phyloP scores from a whole-genome alignment of 2,888 invertebrate species.

The Lordiphosa fenestrarum region DNA sequence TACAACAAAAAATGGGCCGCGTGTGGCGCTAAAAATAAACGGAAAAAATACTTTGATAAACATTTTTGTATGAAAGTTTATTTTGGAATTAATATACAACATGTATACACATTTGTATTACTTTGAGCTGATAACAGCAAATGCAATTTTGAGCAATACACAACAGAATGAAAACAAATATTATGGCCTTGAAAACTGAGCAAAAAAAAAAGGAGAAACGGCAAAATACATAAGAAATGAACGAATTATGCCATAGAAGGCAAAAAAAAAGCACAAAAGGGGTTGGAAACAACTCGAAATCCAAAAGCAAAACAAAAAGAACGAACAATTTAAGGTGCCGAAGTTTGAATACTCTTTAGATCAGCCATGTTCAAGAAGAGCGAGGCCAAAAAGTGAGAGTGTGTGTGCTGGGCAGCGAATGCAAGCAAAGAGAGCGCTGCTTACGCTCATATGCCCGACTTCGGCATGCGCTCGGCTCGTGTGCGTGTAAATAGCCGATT shows the following conservation, averaged over 20 bases:
- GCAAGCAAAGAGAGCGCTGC: too few relatives aligned
- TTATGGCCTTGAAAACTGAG: slow-evolving; percentile 61
- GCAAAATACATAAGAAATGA: slow-evolving; percentile 22
- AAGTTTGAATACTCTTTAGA: too few relatives aligned
- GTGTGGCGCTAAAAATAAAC: slow-evolving; percentile 61
- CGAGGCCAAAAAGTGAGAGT: too few relatives aligned
- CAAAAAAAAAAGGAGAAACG: slow-evolving; percentile 19
- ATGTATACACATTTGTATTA: slow-evolving; percentile 7
- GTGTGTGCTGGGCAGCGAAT: too few relatives aligned
- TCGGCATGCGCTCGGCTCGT: too few relatives aligned
- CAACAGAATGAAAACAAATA: slow-evolving; percentile 47
- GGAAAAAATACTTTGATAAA: slow-evolving; percentile 29
- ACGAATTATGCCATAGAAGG: slow-evolving; percentile 36
- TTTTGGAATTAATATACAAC: slow-evolving; percentile 29
- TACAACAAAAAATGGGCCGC: slow-evolving; percentile 29
- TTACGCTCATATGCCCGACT: too few relatives aligned
- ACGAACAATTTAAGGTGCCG: slow-evolving; percentile 4
- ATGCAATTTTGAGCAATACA: slow-evolving; percentile 15
- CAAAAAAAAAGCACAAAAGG: slow-evolving; percentile 22
- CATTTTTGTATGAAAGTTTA: slow-evolving; percentile 25
- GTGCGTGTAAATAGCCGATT: too few relatives aligned
- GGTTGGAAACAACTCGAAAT: slow-evolving; percentile 13
- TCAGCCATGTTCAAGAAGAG: too few relatives aligned
- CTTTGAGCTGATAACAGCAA: slow-evolving; percentile 26
- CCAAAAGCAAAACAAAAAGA: slow-evolving; percentile 18